These are phyloP conservation scores for Phyllotis vaccarum DNA, from an alignment of 2,797 vertebrate genomes.

Conservation along the genomic window DNA sequence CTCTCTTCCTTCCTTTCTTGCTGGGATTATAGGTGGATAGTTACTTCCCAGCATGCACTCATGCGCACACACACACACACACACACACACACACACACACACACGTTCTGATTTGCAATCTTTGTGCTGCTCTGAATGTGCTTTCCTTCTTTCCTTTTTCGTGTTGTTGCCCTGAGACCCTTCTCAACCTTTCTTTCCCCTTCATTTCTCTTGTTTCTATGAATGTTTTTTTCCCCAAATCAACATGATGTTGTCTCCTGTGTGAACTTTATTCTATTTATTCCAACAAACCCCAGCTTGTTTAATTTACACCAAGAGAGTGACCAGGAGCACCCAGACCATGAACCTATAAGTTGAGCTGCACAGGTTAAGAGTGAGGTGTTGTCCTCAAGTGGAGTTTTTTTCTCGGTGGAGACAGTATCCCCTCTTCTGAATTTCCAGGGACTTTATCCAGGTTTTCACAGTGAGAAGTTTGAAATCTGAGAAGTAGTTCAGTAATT, in stretches of 20 bases:
- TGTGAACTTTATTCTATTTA: background rate
- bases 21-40: background rate
- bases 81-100: too few species aligned
- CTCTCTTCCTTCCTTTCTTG: background rate
- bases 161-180: background rate
- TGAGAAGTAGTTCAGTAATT: too few species aligned
- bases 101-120: background rate
- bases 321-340: too few species aligned
- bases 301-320: background rate
- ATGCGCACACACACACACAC: too few species aligned
- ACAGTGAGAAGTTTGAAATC: background rate
- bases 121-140: too few species aligned
- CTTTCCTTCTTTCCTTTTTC: too few species aligned
- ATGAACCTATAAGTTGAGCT: fast-evolving
- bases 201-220: background rate
- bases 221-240: background rate
- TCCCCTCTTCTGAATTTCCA: background rate
- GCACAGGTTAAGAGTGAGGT: background rate
- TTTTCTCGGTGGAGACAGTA: background rate
- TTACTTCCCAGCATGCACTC: too few species aligned
- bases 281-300: background rate
- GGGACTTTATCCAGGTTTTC: background rate
- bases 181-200: background rate
- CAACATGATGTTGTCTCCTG: background rate
- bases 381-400: background rate